Percentiles rank a stretch among this genome's conserved stretches.
These are phyloP conservation scores for Chalcosyrphus nemorum DNA, from an alignment of 2,888 invertebrate species.

Conservation along the genomic window DNA sequence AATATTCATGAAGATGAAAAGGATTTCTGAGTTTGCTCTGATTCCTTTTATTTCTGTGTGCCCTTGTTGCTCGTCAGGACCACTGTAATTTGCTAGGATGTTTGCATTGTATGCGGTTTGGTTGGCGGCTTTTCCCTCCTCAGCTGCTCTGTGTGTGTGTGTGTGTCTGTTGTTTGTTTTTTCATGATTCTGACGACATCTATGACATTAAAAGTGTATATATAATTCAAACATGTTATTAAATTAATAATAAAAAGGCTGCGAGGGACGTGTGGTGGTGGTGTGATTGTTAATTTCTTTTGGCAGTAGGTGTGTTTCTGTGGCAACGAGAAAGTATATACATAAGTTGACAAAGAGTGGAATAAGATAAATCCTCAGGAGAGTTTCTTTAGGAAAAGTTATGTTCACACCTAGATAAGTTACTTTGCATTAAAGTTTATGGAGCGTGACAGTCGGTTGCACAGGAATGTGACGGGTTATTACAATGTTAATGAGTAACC, in stretches of 20 bases:
- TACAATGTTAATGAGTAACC: no score
- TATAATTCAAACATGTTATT: slow-evolving; percentile 44
- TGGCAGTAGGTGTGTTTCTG: not conserved
- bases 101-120: no score
- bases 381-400: not conserved
- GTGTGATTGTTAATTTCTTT: slow-evolving; percentile 31
- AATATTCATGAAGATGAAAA: slow-evolving; percentile 53
- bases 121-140: no score
- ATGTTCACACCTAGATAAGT: not conserved
- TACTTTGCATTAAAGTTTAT: not conserved
- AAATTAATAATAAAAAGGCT: slow-evolving; percentile 51
- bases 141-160: no score
- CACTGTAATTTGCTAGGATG: slow-evolving; percentile 22
- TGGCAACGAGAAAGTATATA: not conserved
- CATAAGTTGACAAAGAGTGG: not conserved
- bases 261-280: not conserved
- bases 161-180: slow-evolving; percentile 3
- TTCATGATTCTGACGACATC: slow-evolving; percentile 26
- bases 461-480: no score
- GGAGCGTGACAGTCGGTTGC: not conserved
- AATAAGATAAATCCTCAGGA: not conserved
- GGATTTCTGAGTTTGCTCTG: slow-evolving; percentile 27
- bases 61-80: slow-evolving; percentile 16
- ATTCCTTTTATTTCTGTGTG: slow-evolving; percentile 10
- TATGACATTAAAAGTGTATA: slow-evolving; percentile 34